Evolutionary conservation across 2,797 vertebrate species (phyloP).

Genomic region (Acanthopagrus latus): DNA sequence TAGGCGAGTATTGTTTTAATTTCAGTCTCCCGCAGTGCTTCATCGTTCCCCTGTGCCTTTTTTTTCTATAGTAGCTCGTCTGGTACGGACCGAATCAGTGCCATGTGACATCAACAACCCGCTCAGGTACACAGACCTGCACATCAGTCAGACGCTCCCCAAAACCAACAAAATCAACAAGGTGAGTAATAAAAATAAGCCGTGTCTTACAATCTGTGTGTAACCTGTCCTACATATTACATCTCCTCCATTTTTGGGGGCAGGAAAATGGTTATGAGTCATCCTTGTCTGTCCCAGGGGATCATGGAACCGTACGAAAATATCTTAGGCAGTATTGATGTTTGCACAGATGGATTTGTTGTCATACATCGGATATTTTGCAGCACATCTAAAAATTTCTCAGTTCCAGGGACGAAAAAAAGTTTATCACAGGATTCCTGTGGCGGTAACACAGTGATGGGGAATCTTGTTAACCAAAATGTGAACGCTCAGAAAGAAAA

Average conservation of each 20-base stretch:
- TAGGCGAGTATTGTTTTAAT: constrained; percentile 40
- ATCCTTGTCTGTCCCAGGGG: constrained; percentile 49
- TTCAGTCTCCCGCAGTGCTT: constrained; percentile 7
- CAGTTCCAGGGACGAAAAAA: constrained; percentile 23
- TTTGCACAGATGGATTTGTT: constrained; percentile 65
- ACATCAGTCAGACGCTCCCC: constrained; percentile 98
- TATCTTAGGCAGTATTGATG: constrained; percentile 58
- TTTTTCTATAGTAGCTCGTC: constrained; percentile 87
- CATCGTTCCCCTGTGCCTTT: constrained; percentile 29
- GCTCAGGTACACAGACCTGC: constrained; percentile 96
- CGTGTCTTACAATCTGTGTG: constrained; percentile 5
- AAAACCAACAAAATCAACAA: constrained; percentile 99
- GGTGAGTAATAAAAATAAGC: constrained; percentile 82
- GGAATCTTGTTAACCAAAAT: constrained; percentile 30
- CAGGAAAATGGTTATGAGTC: constrained; percentile 59
- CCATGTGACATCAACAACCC: constrained; percentile 99
- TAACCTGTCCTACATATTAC: constrained; percentile 48
- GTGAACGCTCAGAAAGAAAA: background rate
- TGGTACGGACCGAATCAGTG: constrained; percentile 98
- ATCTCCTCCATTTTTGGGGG: constrained; percentile 28
- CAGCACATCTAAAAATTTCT: constrained; percentile 38
- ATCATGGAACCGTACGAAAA: constrained; percentile 54
- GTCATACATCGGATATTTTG: constrained; percentile 53
- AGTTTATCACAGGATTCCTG: constrained; percentile 29
- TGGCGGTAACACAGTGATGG: constrained; percentile 1